phyloP scores from a whole-genome alignment of 2,888 invertebrate species.

The Chrysina gloriosa region DNA sequence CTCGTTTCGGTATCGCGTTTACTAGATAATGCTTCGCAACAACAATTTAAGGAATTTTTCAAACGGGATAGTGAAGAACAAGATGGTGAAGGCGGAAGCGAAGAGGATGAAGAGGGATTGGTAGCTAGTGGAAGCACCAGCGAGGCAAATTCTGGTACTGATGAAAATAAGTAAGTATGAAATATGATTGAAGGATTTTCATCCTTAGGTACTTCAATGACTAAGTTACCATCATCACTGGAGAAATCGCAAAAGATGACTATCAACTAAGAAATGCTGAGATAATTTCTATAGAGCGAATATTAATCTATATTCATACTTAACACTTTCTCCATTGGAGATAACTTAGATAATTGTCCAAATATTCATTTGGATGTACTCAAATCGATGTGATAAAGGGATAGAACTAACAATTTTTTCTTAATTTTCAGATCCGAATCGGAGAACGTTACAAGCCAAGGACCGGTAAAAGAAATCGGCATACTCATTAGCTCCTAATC shows the following conservation, averaged over 20 bases:
- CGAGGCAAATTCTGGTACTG: slow-evolving; percentile 86
- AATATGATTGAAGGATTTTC: slow-evolving; percentile 16
- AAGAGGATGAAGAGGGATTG: slow-evolving; percentile 83
- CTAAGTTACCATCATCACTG: no score
- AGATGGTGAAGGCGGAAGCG: slow-evolving; percentile 63
- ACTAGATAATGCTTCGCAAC: slow-evolving; percentile 78
- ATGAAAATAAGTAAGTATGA: slow-evolving; percentile 78
- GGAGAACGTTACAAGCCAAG: slow-evolving; percentile 67
- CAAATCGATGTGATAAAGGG: no score
- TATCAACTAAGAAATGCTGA: no score
- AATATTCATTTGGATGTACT: no score
- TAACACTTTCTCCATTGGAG: background rate
- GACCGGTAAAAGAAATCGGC: slow-evolving; percentile 88
- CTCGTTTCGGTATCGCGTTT: slow-evolving; percentile 83
- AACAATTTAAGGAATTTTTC: slow-evolving; percentile 75
- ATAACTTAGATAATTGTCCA: no score
- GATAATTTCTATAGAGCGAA: no score
- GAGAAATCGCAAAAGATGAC: background rate
- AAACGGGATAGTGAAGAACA: slow-evolving; percentile 67
- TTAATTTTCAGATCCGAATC: slow-evolving; percentile 72
- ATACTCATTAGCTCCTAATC: slow-evolving; percentile 93
- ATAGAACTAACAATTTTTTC: background rate
- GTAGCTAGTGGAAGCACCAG: slow-evolving; percentile 83
- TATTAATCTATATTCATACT: background rate
- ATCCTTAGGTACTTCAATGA: background rate